Evolutionary conservation across 2,888 invertebrate genomes (phyloP).

Genomic region (Lepetodrilus schrolli): DNA sequence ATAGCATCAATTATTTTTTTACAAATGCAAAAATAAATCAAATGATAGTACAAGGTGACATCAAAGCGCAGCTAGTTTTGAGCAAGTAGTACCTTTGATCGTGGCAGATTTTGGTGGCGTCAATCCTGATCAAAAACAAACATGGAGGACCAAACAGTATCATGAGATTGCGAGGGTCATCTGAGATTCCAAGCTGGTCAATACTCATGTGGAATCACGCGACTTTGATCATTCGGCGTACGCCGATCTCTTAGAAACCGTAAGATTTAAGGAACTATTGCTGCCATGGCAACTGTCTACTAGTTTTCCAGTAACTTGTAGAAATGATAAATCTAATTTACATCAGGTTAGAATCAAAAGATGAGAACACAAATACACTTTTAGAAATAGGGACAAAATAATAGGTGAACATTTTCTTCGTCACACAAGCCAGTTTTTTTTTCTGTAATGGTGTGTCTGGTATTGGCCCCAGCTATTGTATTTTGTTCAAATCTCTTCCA

Average conservation of each 20-base stretch:
- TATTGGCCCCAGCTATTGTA: too few species aligned
- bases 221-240: neutral
- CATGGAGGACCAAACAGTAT: neutral
- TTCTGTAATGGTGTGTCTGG: too few species aligned
- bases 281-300: neutral
- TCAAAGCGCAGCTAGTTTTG: neutral
- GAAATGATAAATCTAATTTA: too few species aligned
- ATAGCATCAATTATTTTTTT: too few species aligned
- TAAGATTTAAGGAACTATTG: slow-evolving; percentile 7
- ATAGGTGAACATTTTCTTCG: too few species aligned
- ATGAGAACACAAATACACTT: too few species aligned
- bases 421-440: too few species aligned
- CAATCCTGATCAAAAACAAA: slow-evolving; percentile 23
- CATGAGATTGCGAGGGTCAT: neutral
- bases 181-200: neutral
- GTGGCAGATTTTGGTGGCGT: neutral
- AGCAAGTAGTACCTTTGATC: neutral
- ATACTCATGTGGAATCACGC: neutral
- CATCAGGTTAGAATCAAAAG: too few species aligned
- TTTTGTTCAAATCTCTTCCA: too few species aligned
- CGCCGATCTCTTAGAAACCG: neutral
- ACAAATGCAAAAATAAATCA: too few species aligned
- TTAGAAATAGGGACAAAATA: too few species aligned
- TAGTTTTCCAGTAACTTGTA: too few species aligned
- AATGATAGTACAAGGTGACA: neutral